Conservation (phyloP, 2,888 invertebrate genomes). For the Mythimna loreyi region DNA sequence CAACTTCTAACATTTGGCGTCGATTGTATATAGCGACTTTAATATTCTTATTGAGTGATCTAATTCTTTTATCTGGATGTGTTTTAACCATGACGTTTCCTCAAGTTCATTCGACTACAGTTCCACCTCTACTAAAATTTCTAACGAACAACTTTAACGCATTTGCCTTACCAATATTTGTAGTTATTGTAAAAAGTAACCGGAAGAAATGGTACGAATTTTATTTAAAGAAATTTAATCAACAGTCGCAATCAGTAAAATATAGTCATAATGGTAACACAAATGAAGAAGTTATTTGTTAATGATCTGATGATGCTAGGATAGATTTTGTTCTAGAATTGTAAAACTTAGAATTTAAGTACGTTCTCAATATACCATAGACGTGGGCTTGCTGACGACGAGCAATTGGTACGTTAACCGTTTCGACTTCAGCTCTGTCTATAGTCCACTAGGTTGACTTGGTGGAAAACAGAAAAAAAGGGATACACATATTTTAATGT, state of each 20-base stretch:
- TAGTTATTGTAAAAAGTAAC: conserved; percentile 2
- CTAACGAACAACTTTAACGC: not conserved
- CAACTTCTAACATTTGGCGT: not conserved
- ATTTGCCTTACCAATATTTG: not conserved
- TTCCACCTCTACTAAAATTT: not conserved
- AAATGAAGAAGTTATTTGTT: not conserved
- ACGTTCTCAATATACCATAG: too few relatives aligned
- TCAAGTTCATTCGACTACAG: not conserved
- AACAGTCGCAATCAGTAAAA: not conserved
- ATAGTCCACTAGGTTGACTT: too few relatives aligned
- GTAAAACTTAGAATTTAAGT: not conserved
- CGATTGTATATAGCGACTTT: not conserved
- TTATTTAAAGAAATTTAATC: not conserved
- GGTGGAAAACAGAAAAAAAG: too few relatives aligned
- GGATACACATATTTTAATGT: too few relatives aligned
- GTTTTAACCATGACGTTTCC: not conserved
- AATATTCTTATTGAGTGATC: not conserved
- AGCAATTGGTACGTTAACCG: too few relatives aligned
- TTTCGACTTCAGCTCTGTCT: too few relatives aligned
- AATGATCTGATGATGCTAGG: not conserved
- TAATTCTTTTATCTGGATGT: not conserved
- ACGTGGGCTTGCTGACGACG: too few relatives aligned
- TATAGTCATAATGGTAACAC: not conserved
- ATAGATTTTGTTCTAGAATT: not conserved
- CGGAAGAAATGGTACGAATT: conserved; percentile 8